Evolutionary conservation across 1,140 invertebrate species (phyloP).

Genomic region (Diachasmimorpha longicaudata): DNA sequence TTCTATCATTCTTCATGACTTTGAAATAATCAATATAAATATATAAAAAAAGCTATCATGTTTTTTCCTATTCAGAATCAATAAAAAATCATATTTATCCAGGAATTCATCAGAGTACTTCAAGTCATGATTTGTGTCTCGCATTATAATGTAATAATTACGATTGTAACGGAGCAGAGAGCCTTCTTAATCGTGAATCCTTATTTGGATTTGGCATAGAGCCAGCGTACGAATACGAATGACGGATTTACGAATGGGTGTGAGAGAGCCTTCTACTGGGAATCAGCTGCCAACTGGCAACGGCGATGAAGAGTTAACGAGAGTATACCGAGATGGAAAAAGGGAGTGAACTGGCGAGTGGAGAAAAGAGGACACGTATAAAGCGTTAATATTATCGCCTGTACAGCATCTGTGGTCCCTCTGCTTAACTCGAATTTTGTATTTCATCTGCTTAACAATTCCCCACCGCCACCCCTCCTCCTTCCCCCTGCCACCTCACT

Average conservation of each 20-base stretch:
- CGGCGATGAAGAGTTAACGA: constrained; percentile 26
- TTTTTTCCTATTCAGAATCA: not conserved
- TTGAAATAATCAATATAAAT: too few species aligned
- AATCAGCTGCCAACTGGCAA: constrained; percentile 27
- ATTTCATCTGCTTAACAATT: too few species aligned
- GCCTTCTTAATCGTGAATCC: constrained; percentile 17
- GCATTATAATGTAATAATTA: constrained; percentile 21
- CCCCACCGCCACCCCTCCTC: too few species aligned
- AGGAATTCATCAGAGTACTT: not conserved
- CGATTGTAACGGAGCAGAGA: constrained; percentile 11
- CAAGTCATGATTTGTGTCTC: not conserved
- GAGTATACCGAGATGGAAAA: not conserved
- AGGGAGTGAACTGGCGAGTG: not conserved
- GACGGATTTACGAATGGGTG: constrained; percentile 25
- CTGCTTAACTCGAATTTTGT: not conserved
- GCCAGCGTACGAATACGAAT: constrained; percentile 3
- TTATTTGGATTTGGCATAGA: constrained; percentile 26
- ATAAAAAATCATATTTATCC: not conserved
- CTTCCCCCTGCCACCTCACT: not conserved
- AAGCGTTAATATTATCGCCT: constrained; percentile 3
- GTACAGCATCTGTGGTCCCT: not conserved
- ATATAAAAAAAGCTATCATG: too few species aligned
- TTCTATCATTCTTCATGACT: too few species aligned
- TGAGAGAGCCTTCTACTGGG: not conserved
- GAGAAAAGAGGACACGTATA: not conserved